Base-by-base conservation (phyloP, 1,140 invertebrate genomes). In the Leptopilina clavipes region DNA sequence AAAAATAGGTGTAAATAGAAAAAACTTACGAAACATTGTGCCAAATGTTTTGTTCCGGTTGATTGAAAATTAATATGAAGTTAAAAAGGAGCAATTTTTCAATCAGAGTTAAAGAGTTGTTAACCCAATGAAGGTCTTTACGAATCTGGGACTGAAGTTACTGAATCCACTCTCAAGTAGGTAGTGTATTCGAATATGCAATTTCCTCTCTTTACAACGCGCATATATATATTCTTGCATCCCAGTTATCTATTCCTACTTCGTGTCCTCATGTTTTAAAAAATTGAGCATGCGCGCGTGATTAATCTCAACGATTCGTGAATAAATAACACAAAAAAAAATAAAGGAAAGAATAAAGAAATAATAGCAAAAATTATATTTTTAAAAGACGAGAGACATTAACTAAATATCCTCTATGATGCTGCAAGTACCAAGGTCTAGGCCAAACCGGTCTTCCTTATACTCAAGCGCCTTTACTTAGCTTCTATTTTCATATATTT, bases 401-500 rank as follows among this genome's bases (percentile, higher is more conserved):
- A 0, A 25, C 17, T 12, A 59, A 59, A 59, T 25, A 31, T 31
- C 25, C 19, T 45, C 44, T 14, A 45, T 45, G 11, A 45, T 12
- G 56, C 3, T 19, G 22, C 10, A 25, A 5, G 56, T 59, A 12
- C 56, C 56, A 59, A 59, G 56, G 56, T 59, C 56, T 59, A 59
- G 22, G 56, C 9, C 18, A 31, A 59, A 59, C 56, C 56, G 56
- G 56, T 59, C 22, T 19, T 59, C 19, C 10, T 11, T 19, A 22
- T 19, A 59, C 19, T 25, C 11, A n/a, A n/a, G n/a, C n/a, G n/a
- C n/a, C 54, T 56, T 6, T 11, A 5, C 19, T 56, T 56, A 22
- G 10, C 12, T 59, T 12, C 18, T 22, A 12, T 22, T 59, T 22
- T 25, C 12, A 19, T 25, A 19, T 59, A 14, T 25, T 59, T 19